phyloP scores from a whole-genome alignment of 2,888 invertebrate species.

The Acleris emargana region DNA sequence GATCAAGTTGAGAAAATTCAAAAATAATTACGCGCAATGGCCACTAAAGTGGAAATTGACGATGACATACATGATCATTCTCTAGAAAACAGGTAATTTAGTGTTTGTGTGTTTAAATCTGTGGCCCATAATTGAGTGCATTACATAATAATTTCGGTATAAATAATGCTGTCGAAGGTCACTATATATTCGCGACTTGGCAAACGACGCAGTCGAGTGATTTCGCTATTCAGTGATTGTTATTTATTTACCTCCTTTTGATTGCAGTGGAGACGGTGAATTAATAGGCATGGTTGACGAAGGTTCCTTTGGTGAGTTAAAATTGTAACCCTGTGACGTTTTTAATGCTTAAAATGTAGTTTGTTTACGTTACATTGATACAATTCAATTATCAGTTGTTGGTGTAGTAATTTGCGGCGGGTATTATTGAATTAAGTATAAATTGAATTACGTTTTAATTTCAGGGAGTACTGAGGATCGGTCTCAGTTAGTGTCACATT shows the following conservation, averaged over 20 bases:
- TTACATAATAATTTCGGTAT: conserved; percentile 67
- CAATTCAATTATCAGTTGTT: conserved; percentile 53
- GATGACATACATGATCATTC: conserved; percentile 85
- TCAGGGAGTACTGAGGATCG: conserved; percentile 74
- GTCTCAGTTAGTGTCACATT: conserved; percentile 81
- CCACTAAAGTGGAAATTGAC: conserved; percentile 79
- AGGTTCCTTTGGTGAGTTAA: conserved; percentile 67
- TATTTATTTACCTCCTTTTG: conserved; percentile 48
- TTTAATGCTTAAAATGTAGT: conserved; percentile 25
- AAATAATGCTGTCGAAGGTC: conserved; percentile 71
- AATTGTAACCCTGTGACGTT: conserved; percentile 13
- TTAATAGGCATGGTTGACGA: conserved; percentile 77
- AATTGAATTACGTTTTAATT: conserved; percentile 66
- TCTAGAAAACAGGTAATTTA: conserved; percentile 84
- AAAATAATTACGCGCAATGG: conserved; percentile 84
- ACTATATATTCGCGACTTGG: conserved; percentile 71
- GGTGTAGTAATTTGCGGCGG: conserved; percentile 21
- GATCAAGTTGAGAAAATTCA: conserved; percentile 87
- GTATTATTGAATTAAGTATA: conserved; percentile 56
- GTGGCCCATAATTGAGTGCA: conserved; percentile 43
- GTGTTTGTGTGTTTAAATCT: conserved; percentile 40
- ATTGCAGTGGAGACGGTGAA: conserved; percentile 78
- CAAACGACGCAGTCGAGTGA: conserved; percentile 53
- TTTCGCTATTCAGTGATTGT: conserved; percentile 48
- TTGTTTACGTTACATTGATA: conserved; percentile 43